phyloP scores from a whole-genome alignment of 2,113 vertebrate genomes.

The Triplophysa tibetana region DNA sequence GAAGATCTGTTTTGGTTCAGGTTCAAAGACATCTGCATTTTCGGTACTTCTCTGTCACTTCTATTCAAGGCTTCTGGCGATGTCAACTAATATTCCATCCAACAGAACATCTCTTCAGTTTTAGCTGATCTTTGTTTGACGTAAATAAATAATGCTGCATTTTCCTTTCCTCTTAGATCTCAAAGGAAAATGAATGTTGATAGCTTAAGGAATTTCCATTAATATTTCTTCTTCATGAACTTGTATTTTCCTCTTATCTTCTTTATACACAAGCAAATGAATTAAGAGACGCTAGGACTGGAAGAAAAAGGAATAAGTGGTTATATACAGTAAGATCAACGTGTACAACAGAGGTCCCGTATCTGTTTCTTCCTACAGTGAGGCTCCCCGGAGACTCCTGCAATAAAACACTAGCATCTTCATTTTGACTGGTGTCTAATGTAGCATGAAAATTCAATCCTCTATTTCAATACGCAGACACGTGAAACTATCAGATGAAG shows the following conservation, averaged over 20 bases:
- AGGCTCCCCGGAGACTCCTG: slow-evolving; percentile 61
- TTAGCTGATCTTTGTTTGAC: slow-evolving; percentile 45
- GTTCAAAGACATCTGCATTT: background rate
- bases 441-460: slow-evolving; percentile 70
- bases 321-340: slow-evolving; percentile 74
- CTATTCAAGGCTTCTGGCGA: background rate
- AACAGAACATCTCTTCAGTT: slow-evolving; percentile 36
- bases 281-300: slow-evolving; percentile 70
- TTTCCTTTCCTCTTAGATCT: slow-evolving; percentile 36
- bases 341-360: slow-evolving; percentile 66
- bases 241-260: slow-evolving; percentile 32
- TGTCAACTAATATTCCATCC: slow-evolving; percentile 13
- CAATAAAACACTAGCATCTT: slow-evolving; percentile 68
- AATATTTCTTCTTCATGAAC: slow-evolving; percentile 49
- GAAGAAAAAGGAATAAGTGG: slow-evolving; percentile 66
- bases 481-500: slow-evolving; percentile 56
- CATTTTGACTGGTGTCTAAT: slow-evolving; percentile 70
- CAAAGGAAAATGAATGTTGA: slow-evolving; percentile 54
- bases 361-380: slow-evolving; percentile 63
- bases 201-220: slow-evolving; percentile 49
- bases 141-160: slow-evolving; percentile 55
- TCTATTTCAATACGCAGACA: slow-evolving; percentile 67
- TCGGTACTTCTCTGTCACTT: background rate
- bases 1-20: background rate
- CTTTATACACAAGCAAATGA: slow-evolving; percentile 62